These are phyloP conservation scores for Calephelis virginiensis DNA, from an alignment of 1,140 invertebrate species.

Conservation along the genomic window DNA sequence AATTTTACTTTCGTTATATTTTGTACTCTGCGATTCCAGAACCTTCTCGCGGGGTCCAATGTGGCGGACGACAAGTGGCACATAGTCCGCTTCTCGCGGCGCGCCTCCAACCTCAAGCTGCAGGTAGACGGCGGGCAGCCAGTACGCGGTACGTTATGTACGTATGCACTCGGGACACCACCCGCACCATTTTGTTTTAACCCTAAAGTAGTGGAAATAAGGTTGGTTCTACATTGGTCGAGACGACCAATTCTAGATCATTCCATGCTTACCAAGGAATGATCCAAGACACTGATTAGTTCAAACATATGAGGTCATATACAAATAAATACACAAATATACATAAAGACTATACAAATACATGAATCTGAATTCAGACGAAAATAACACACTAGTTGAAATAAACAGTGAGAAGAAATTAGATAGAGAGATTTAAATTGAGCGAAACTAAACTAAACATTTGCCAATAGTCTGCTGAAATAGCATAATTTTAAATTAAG, in stretches of 20 bases:
- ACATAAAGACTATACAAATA: neutral
- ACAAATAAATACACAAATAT: neutral
- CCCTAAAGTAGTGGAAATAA: conserved; percentile 60
- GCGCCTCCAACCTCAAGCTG: conserved; percentile 89
- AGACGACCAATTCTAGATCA: neutral
- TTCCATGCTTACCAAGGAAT: neutral
- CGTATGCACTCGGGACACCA: conserved; percentile 82
- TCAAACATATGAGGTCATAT: neutral
- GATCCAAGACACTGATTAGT: neutral
- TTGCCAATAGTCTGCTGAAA: too few species aligned
- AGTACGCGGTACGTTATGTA: conserved; percentile 89
- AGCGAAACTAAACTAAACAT: too few species aligned
- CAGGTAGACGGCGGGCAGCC: conserved; percentile 91
- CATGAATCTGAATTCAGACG: too few species aligned
- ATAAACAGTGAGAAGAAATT: too few species aligned
- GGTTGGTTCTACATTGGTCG: conserved; percentile 50
- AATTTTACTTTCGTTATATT: too few species aligned
- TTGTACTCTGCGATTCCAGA: conserved; percentile 74
- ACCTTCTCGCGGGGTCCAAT: conserved; percentile 87
- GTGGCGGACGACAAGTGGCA: conserved; percentile 98
- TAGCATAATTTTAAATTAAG: too few species aligned
- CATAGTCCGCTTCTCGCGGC: conserved; percentile 90
- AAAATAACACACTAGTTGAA: too few species aligned
- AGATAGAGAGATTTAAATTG: too few species aligned
- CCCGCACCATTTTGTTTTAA: conserved; percentile 74